phyloP scores from a whole-genome alignment of 37 sponge, comb jelly and placozoan genomes.

The Crambe crambe region DNA sequence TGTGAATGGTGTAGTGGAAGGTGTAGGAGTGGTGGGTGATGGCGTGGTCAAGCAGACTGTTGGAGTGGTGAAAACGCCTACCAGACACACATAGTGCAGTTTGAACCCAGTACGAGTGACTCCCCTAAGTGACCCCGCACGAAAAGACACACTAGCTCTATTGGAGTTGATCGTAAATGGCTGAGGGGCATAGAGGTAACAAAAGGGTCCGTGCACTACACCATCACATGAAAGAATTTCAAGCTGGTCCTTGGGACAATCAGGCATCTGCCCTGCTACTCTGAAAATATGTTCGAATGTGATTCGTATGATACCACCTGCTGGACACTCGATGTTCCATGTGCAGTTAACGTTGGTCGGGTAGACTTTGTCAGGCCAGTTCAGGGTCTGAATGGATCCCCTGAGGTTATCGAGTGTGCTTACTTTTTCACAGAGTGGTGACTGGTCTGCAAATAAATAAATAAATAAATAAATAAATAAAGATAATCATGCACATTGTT shows the following conservation, averaged over 20 bases:
- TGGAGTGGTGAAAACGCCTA: background rate
- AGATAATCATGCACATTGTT: slow-evolving; percentile 1
- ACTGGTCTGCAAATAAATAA: too few relatives aligned
- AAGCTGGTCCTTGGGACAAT: background rate
- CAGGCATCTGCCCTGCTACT: background rate
- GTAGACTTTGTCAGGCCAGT: background rate
- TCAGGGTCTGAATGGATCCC: background rate
- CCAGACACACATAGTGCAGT: background rate
- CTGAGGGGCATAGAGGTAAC: background rate
- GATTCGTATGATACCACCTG: background rate
- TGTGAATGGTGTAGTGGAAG: background rate
- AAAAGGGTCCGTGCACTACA: background rate
- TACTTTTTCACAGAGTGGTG: too few relatives aligned
- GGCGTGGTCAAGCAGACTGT: too few relatives aligned
- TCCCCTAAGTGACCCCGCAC: background rate
- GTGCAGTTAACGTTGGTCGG: background rate
- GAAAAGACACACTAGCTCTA: background rate
- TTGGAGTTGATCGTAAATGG: background rate
- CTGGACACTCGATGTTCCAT: background rate
- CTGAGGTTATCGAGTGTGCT: background rate
- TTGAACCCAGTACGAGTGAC: background rate
- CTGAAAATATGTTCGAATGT: background rate
- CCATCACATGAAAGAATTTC: background rate
- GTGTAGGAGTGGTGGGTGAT: background rate
- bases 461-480: too few relatives aligned